phyloP scores from a whole-genome alignment of 1,140 invertebrate species.

The Ganaspis sp. region DNA sequence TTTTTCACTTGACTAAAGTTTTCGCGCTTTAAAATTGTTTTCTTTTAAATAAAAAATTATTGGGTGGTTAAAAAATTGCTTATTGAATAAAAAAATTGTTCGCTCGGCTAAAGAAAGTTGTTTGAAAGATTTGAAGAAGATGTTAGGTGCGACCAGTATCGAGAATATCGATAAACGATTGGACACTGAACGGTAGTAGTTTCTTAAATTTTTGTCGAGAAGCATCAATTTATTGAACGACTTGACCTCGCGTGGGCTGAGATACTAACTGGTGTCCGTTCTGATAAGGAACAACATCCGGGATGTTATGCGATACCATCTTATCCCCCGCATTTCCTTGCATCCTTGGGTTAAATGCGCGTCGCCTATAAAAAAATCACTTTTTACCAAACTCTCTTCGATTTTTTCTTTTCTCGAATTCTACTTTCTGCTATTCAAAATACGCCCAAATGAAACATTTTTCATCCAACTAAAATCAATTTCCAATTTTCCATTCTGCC shows the following conservation, averaged over 20 bases:
- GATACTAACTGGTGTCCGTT: conserved; percentile 69
- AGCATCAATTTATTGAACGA: conserved; percentile 63
- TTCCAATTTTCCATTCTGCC: too few relatives aligned
- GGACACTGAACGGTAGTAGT: neutral
- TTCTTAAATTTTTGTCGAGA: conserved; percentile 31
- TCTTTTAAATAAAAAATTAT: too few relatives aligned
- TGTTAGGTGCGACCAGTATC: neutral
- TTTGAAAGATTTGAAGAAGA: too few relatives aligned
- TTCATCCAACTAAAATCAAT: too few relatives aligned
- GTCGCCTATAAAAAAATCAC: conserved; percentile 44
- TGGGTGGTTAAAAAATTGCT: too few relatives aligned
- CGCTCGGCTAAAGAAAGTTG: too few relatives aligned
- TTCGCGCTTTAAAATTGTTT: too few relatives aligned
- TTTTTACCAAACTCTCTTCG: conserved; percentile 42
- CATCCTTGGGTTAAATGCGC: conserved; percentile 53
- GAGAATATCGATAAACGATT: neutral
- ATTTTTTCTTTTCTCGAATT: conserved; percentile 37
- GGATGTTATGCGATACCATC: conserved; percentile 68
- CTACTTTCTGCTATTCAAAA: too few relatives aligned
- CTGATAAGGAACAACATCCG: conserved; percentile 72
- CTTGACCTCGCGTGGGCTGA: conserved; percentile 62
- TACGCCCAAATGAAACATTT: too few relatives aligned
- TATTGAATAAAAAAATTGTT: too few relatives aligned
- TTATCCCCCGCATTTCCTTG: conserved; percentile 73
- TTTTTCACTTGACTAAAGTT: too few relatives aligned